phyloP scores from a whole-genome alignment of 2,797 vertebrate genomes.

The Sylvia borin region DNA sequence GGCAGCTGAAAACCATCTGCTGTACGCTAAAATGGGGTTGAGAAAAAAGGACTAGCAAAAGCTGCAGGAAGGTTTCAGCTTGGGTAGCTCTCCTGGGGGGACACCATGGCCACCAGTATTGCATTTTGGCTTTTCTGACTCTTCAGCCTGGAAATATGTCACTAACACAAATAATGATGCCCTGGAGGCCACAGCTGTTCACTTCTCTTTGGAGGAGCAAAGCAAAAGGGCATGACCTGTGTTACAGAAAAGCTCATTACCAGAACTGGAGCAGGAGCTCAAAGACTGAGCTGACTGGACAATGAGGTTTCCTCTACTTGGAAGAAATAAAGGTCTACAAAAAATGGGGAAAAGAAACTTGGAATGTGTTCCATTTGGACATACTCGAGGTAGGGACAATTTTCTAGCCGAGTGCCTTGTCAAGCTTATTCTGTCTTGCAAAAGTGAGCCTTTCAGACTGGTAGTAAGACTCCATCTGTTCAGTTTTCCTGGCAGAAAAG shows the following conservation, averaged over 20 bases:
- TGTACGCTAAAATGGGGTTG: background rate
- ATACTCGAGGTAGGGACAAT: background rate
- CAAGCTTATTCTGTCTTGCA: background rate
- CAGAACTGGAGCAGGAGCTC: background rate
- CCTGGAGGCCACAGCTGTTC: background rate
- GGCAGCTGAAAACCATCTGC: background rate
- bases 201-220: background rate
- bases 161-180: background rate
- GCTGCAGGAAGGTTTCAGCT: background rate
- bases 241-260: background rate
- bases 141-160: background rate
- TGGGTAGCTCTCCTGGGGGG: background rate
- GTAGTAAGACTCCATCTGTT: background rate
- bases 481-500: background rate
- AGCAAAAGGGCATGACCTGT: background rate
- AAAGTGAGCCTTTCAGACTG: background rate
- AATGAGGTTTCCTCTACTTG: background rate
- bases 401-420: background rate
- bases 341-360: background rate
- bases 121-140: background rate
- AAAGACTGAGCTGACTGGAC: background rate
- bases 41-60: background rate
- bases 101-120: background rate
- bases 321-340: background rate
- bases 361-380: background rate